A percentile compares a stretch with the other conserved stretches of the same genome.
Conservation (phyloP, 2,888 invertebrate species). For the Formica aserva region DNA sequence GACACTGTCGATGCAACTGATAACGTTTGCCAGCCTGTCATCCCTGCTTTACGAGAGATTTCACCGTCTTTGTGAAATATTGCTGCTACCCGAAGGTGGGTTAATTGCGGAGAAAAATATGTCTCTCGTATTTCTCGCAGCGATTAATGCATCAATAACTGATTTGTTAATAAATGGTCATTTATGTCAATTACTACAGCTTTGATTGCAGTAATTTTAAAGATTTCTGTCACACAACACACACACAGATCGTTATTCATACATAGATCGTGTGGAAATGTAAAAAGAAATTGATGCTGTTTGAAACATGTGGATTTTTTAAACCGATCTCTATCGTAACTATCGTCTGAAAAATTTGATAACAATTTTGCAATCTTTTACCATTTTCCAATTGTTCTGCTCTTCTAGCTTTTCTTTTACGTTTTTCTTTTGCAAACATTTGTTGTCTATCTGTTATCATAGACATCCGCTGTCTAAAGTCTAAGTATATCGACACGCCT, state of each 20-base stretch:
- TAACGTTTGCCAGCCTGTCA: slow-evolving; percentile 70
- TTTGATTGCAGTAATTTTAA: background rate
- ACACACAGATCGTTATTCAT: background rate
- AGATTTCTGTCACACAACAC: background rate
- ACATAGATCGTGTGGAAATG: background rate
- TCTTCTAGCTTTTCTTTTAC: background rate
- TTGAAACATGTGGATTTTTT: background rate
- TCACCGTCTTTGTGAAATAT: slow-evolving; percentile 58
- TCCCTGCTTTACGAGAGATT: slow-evolving; percentile 64
- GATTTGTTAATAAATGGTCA: background rate
- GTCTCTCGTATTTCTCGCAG: background rate
- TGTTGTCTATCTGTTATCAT: slow-evolving; percentile 40
- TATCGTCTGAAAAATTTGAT: background rate
- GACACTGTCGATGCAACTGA: slow-evolving; percentile 71
- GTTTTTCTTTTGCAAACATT: slow-evolving; percentile 1
- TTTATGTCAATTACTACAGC: background rate
- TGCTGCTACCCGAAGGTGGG: slow-evolving; percentile 62
- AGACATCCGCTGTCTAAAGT: background rate
- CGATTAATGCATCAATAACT: background rate
- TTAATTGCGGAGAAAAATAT: slow-evolving; percentile 19
- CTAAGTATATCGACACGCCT: slow-evolving; percentile 24
- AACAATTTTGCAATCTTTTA: background rate
- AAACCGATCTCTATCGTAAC: background rate
- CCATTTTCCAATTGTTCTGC: background rate
- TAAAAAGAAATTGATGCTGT: background rate